Conservation (phyloP, 1,140 invertebrate species). For the Eufriesea mexicana region DNA sequence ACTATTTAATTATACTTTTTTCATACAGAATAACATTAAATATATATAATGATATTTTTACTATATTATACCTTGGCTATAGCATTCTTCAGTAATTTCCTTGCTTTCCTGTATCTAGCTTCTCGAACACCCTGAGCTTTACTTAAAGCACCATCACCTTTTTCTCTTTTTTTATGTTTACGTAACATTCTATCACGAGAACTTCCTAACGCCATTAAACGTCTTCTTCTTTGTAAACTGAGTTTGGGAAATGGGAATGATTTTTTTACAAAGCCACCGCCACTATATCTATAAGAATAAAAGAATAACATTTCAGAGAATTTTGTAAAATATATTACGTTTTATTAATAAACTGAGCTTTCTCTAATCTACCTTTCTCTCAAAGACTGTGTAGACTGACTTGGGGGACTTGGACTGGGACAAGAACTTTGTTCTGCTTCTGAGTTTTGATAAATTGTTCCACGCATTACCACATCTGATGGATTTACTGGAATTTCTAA, state of each 20-base stretch:
- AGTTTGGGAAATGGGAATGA: slow-evolving; percentile 84
- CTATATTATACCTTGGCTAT: slow-evolving; percentile 79
- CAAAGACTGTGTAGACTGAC: slow-evolving; percentile 75
- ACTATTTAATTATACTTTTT: neutral
- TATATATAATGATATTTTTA: neutral
- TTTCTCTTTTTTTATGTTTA: slow-evolving; percentile 80
- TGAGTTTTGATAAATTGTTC: slow-evolving; percentile 77
- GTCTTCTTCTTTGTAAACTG: slow-evolving; percentile 81
- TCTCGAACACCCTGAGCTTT: slow-evolving; percentile 76
- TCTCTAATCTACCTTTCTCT: slow-evolving; percentile 76
- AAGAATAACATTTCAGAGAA: neutral
- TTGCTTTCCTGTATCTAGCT: slow-evolving; percentile 81
- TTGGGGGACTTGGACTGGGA: slow-evolving; percentile 69
- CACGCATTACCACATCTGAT: slow-evolving; percentile 76
- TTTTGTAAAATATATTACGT: neutral
- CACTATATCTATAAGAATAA: slow-evolving; percentile 77
- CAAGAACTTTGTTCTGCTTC: slow-evolving; percentile 75
- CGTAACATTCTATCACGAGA: slow-evolving; percentile 79
- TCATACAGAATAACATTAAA: neutral
- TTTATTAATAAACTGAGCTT: neutral
- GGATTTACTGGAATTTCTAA: slow-evolving; percentile 77
- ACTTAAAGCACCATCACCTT: slow-evolving; percentile 67
- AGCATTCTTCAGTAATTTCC: slow-evolving; percentile 82
- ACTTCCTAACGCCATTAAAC: slow-evolving; percentile 80
- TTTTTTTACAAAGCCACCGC: slow-evolving; percentile 85